A percentile compares a stretch with the other conserved stretches of the same genome.
Conservation (phyloP, 2,888 invertebrate genomes). For the Drosophila nigricruria region DNA sequence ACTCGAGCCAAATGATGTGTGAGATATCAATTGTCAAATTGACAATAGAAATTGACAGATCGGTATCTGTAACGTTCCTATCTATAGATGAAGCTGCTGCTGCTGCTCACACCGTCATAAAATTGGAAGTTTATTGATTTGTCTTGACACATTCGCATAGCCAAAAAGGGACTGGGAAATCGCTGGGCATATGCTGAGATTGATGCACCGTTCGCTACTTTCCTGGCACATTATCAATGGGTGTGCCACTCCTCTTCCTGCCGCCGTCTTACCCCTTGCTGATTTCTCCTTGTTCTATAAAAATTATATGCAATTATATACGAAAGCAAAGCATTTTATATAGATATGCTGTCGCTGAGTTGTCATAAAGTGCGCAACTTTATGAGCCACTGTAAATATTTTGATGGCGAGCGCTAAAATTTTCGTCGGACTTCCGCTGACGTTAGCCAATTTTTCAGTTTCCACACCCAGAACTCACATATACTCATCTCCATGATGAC, state of each 20-base stretch:
- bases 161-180: conserved; percentile 22
- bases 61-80: conserved; percentile 56
- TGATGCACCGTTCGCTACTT: conserved; percentile 46
- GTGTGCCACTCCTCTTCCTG: conserved; percentile 46
- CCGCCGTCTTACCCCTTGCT: conserved; percentile 69
- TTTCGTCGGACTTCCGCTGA: conserved; percentile 51
- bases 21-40: conserved; percentile 82
- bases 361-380: conserved; percentile 67
- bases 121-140: conserved; percentile 84
- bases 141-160: conserved; percentile 81
- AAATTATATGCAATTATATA: conserved; percentile 78
- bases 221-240: conserved; percentile 61
- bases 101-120: conserved; percentile 72
- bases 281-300: conserved; percentile 64
- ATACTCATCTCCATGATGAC: conserved; percentile 4
- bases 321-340: conserved; percentile 12
- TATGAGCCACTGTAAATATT: conserved; percentile 76
- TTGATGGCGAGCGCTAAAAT: conserved; percentile 65
- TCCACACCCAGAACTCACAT: conserved; percentile 24
- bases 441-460: conserved; percentile 50
- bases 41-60: conserved; percentile 79
- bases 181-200: conserved; percentile 43
- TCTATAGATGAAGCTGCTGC: conserved; percentile 11
- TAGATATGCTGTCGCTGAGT: conserved; percentile 22
- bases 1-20: conserved; percentile 82